Evolutionary conservation across 2,888 invertebrate species (phyloP).

Genomic region (Netelia melanura): DNA sequence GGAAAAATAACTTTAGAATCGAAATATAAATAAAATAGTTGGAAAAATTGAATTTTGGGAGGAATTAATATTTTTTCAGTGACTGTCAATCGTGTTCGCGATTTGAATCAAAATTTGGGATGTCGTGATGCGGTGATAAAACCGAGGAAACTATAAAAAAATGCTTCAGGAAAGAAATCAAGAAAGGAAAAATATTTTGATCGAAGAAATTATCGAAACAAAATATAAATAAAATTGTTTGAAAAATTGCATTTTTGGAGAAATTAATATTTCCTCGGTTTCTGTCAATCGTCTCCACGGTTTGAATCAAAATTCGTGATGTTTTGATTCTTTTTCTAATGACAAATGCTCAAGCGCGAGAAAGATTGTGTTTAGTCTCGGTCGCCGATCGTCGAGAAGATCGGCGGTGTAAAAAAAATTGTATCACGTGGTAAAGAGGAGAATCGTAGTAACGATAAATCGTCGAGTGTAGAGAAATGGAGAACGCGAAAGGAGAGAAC

Average conservation of each 20-base stretch:
- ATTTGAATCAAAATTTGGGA: too few relatives aligned
- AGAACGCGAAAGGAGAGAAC: slow-evolving; percentile 25
- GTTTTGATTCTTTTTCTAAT: background rate
- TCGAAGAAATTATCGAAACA: too few relatives aligned
- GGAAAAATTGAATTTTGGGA: background rate
- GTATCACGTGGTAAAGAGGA: slow-evolving; percentile 43
- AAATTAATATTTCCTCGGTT: too few relatives aligned
- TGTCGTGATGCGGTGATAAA: too few relatives aligned
- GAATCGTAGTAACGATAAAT: slow-evolving; percentile 70
- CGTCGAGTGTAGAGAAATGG: slow-evolving; percentile 42
- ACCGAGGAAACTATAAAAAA: too few relatives aligned
- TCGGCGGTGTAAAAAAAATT: slow-evolving; percentile 20
- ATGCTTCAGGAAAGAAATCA: too few relatives aligned
- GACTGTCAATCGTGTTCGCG: background rate
- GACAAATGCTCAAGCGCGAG: slow-evolving; percentile 29
- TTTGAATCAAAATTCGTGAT: slow-evolving; percentile 2
- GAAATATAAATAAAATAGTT: background rate
- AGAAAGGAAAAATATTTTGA: too few relatives aligned
- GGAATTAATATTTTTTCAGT: background rate
- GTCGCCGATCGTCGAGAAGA: background rate
- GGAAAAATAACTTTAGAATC: too few relatives aligned
- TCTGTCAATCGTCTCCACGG: too few relatives aligned
- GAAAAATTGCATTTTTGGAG: too few relatives aligned
- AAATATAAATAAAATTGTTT: too few relatives aligned
- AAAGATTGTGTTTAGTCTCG: slow-evolving; percentile 56